Base-by-base conservation (phyloP, 2,888 invertebrate species). In the Erebia epiphron region DNA sequence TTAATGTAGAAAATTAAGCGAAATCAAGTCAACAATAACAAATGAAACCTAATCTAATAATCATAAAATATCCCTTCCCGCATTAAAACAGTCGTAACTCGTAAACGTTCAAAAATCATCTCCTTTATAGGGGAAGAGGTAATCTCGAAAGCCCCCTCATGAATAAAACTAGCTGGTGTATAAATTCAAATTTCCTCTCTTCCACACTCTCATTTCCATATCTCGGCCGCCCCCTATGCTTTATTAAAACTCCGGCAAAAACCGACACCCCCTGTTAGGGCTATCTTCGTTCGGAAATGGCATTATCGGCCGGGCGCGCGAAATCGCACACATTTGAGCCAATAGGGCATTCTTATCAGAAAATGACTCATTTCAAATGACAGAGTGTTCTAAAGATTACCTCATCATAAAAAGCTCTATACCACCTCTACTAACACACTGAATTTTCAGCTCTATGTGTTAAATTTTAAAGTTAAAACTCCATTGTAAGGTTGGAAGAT, bases 291-390 rank as follows among this genome's bases (percentile, higher is more conserved):
- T 89, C 89, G 93, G 92, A 92, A 92, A 92, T 92, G 86, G 89
- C 86, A 90, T 92, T 92, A 92, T 93, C 92, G 90, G 87, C 83
- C 84, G 82, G 75, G 83, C 83, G 85, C 83, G 86, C 88, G 88
- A 86, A 84, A 79, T 88, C 88, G 88, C 92, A 91, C 92, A 89
- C 91, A 91, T 91, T 91, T 90, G 91, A 91, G 83, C 94, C 94
- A 94, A 94, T 93, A 94, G 93, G 91, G 92, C 92, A 92, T 94
- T 93, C 95, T 95, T 95, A 95, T 95, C 95, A 95, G 95, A 95
- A 95, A 95, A 95, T 95, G 95, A 95, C 94, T 95, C 95, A 95
- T 95, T 95, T 95, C 94, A 95, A 95, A 95, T 94, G 94, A 94
- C 93, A 94, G 93, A 94, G 93, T 93, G 93, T 91, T 92, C 88